Percentiles rank a stretch among this genome's conserved stretches.
Conservation (phyloP, 2,113 vertebrate genomes). For the Dendrocopos noguchii region DNA sequence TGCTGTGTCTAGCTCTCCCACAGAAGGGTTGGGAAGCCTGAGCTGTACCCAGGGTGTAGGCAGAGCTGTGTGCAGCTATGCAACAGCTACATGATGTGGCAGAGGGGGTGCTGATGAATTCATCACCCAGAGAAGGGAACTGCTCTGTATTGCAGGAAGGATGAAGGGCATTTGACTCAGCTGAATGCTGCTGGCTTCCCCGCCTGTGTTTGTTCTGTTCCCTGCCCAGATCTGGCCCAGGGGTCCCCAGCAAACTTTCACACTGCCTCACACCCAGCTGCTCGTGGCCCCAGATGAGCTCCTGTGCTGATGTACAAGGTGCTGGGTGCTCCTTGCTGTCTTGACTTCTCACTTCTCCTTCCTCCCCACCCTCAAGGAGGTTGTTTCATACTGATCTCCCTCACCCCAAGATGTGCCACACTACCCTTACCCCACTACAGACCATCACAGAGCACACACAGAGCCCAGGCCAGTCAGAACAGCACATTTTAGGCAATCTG, state of each 20-base stretch:
- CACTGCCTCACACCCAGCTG: not conserved
- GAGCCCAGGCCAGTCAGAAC: not conserved
- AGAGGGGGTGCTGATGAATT: not conserved
- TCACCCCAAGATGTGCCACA: not conserved
- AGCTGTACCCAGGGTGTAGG: not conserved
- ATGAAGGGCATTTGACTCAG: not conserved
- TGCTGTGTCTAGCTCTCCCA: not conserved
- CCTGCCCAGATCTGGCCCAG: not conserved
- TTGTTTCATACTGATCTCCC: not conserved
- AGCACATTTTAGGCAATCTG: not conserved
- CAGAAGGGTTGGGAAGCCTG: not conserved
- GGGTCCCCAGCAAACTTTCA: not conserved
- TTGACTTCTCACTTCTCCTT: not conserved
- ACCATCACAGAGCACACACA: not conserved
- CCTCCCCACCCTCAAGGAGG: not conserved
- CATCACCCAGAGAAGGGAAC: not conserved
- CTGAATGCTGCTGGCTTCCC: not conserved
- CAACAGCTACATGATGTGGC: not conserved
- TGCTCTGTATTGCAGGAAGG: not conserved
- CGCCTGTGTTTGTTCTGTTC: not conserved
- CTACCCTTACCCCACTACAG: not conserved
- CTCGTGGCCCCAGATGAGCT: not conserved
- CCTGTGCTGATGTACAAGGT: not conserved
- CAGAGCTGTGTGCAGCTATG: not conserved
- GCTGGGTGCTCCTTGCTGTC: not conserved